Conservation (phyloP, 2,888 invertebrate genomes). For the Platycheirus rosarum region DNA sequence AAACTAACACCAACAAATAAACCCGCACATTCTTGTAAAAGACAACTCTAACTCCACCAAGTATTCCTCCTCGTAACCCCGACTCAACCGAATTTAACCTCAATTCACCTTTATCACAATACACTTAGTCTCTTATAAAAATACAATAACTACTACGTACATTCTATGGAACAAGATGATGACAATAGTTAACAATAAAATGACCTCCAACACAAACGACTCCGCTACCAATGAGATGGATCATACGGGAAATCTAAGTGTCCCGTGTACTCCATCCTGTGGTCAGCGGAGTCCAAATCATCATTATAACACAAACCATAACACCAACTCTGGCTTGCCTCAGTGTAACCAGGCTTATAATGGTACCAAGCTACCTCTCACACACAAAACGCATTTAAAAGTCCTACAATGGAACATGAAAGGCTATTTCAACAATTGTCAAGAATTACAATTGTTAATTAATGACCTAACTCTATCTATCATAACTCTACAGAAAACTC, state of each 20-base stretch:
- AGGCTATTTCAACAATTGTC: too few relatives aligned
- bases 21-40: not conserved
- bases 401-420: too few relatives aligned
- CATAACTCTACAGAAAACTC: not conserved
- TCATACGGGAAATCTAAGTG: too few relatives aligned
- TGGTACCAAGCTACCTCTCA: too few relatives aligned
- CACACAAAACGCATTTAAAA: too few relatives aligned
- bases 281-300: too few relatives aligned
- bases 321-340: too few relatives aligned
- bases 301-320: too few relatives aligned
- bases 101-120: slow-evolving; percentile 3
- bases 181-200: not conserved
- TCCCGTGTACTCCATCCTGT: too few relatives aligned
- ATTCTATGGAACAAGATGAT: not conserved
- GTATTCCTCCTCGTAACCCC: not conserved
- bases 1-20: not conserved
- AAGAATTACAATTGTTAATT: too few relatives aligned
- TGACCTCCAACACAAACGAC: not conserved
- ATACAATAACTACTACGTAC: not conserved
- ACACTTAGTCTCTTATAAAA: not conserved
- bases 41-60: not conserved
- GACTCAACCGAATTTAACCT: not conserved
- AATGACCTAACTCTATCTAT: too few relatives aligned
- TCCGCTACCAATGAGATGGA: not conserved
- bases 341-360: too few relatives aligned